These are phyloP conservation scores for Corythornis madagascariensis DNA, from an alignment of 2,113 vertebrate species.

Conservation along the genomic window DNA sequence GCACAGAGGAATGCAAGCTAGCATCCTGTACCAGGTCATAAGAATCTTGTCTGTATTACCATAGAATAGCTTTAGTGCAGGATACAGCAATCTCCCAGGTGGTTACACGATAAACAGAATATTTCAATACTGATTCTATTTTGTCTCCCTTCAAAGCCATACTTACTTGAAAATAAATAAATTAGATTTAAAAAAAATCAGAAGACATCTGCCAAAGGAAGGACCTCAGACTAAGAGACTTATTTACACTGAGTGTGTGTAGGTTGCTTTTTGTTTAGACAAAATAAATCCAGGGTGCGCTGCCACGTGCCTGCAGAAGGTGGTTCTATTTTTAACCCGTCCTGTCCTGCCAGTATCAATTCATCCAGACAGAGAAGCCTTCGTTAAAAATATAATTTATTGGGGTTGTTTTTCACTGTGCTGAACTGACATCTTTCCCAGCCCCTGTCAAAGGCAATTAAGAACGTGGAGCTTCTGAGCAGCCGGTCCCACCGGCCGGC, in stretches of 20 bases:
- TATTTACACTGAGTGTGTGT: not conserved
- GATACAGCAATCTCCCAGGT: not conserved
- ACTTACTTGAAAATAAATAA: not conserved
- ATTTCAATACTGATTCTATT: not conserved
- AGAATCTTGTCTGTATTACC: not conserved
- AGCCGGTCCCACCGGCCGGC: too few relatives aligned
- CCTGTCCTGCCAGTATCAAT: not conserved
- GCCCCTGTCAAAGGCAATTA: constrained; percentile 31
- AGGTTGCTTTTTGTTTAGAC: not conserved
- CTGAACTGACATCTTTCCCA: constrained; percentile 25
- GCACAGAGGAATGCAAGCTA: not conserved
- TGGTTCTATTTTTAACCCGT: constrained; percentile 30
- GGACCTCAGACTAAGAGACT: not conserved
- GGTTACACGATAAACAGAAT: not conserved
- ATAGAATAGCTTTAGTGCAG: not conserved
- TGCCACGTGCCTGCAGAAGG: not conserved
- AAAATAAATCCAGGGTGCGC: not conserved
- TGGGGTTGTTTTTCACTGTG: not conserved
- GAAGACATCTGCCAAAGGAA: not conserved
- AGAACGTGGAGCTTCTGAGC: not conserved
- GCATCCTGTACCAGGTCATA: not conserved
- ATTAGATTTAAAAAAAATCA: not conserved
- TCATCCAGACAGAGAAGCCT: not conserved
- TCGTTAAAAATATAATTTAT: constrained; percentile 41
- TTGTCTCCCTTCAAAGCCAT: not conserved